Evolutionary conservation across 2,113 vertebrate genomes (phyloP), one percentile per base, ranked within the genome.

Genomic region (Tenebrosternarchus preto): DNA sequence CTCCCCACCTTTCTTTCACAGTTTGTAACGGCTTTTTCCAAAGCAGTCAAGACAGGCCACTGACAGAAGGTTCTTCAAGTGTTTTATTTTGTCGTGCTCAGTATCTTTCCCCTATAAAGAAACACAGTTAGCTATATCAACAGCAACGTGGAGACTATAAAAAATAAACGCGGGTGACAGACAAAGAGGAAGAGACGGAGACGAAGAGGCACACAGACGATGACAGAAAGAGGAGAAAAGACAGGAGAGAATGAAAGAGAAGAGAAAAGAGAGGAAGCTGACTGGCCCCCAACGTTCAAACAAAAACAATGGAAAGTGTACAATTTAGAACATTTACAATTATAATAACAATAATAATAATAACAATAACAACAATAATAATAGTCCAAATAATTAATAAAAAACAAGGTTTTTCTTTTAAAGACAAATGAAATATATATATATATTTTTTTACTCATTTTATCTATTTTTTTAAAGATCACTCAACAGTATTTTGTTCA

Each of bases 51-150:
- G 63, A 71, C 31, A 72, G 50, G 61, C 25, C 79, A 36, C 39
- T 64, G 43, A 74, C 84, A 57, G 16, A 19, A 61, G 25, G 15
- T 81, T 87, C 87, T 91, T 91, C 77, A 79, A 88, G 77, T 80
- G 57, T 85, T 93, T 93, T 88, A 90, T 93, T 93, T 92, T 91
- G 86, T 93, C 93, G 93, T 94, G 93, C 93, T 94, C 91, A 91
- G 89, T 64, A 90, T 91, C 89, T 93, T 93, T 91, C 88, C 89
- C 90, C 92, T 93, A 93, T 92, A 94, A 94, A 94, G 93, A 92
- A 93, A 93, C 92, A 88, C 87, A 91, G 91, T 93, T 93, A 93
- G 91, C 92, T 93, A 93, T 93, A 93, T 93, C 92, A 93, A 93
- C 92, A 93, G 88, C 91, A 89, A 92, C 92, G 88, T 87, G 85